Evolutionary conservation across 2,113 vertebrate species (phyloP).

Genomic region (Erpornis zantholeuca): DNA sequence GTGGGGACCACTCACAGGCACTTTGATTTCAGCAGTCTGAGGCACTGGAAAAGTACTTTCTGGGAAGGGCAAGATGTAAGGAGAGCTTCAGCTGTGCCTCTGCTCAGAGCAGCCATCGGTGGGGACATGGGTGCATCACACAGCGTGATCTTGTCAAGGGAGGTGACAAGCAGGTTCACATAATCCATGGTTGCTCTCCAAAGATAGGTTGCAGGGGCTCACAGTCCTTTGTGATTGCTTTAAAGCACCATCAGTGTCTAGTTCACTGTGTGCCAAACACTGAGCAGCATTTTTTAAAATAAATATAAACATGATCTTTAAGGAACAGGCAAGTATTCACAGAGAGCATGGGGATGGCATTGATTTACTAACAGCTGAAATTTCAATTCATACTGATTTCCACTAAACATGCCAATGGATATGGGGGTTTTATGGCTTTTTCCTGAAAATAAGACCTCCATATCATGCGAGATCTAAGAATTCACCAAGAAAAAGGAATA

Average conservation of each 20-base stretch:
- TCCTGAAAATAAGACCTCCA: slow-evolving; percentile 15
- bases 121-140: fast-evolving
- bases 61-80: background rate
- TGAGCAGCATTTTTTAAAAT: background rate
- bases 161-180: background rate
- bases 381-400: slow-evolving; percentile 50
- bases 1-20: background rate
- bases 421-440: background rate
- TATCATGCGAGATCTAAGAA: slow-evolving; percentile 5
- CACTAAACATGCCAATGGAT: slow-evolving; percentile 32
- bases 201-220: background rate
- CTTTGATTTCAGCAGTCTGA: background rate
- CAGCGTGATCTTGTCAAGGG: background rate
- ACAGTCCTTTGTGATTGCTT: background rate
- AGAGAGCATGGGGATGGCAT: slow-evolving; percentile 22
- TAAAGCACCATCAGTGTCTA: background rate
- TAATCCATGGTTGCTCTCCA: background rate
- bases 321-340: background rate
- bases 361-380: slow-evolving; percentile 52
- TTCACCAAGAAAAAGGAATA: slow-evolving; percentile 35
- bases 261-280: background rate
- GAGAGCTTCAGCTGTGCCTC: background rate
- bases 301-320: background rate
- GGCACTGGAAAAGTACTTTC: background rate
- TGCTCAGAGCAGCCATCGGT: background rate